Conservation (phyloP, 2,888 invertebrate genomes). For the Idaea biselata region DNA sequence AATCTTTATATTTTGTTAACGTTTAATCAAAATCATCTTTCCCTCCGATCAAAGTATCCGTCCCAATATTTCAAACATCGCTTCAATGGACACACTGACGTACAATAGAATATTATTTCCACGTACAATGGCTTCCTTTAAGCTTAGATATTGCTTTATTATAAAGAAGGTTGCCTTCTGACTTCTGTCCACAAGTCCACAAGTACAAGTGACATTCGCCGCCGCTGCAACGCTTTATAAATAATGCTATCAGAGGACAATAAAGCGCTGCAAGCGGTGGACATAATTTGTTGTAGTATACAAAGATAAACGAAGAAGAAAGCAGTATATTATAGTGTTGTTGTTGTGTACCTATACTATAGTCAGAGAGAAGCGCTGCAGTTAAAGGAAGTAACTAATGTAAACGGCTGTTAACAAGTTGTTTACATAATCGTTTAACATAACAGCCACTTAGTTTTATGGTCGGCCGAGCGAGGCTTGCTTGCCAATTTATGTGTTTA, state of each 20-base stretch:
- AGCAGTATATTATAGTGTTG: too few species aligned
- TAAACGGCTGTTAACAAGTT: neutral
- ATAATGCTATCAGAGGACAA: constrained; percentile 12
- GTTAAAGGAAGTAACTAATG: neutral
- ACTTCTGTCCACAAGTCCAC: constrained; percentile 13
- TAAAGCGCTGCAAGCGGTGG: constrained; percentile 14
- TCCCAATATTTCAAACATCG: neutral
- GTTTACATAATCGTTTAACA: neutral
- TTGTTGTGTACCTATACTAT: too few species aligned
- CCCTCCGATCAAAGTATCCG: neutral
- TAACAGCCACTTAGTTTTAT: neutral
- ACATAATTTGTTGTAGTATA: constrained; percentile 2
- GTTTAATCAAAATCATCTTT: neutral
- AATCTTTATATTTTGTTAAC: neutral
- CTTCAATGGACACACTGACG: neutral
- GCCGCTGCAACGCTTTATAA: constrained; percentile 11
- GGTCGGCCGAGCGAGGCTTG: neutral
- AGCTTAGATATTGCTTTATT: neutral
- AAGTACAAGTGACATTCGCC: constrained; percentile 11
- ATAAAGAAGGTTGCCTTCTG: constrained; percentile 7
- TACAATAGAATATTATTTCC: neutral
- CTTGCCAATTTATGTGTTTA: neutral
- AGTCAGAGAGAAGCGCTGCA: neutral
- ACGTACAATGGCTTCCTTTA: neutral
- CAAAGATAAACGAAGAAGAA: too few species aligned